Evolutionary conservation across 2,797 vertebrate genomes (phyloP).

Genomic region (Halcyon badia): DNA sequence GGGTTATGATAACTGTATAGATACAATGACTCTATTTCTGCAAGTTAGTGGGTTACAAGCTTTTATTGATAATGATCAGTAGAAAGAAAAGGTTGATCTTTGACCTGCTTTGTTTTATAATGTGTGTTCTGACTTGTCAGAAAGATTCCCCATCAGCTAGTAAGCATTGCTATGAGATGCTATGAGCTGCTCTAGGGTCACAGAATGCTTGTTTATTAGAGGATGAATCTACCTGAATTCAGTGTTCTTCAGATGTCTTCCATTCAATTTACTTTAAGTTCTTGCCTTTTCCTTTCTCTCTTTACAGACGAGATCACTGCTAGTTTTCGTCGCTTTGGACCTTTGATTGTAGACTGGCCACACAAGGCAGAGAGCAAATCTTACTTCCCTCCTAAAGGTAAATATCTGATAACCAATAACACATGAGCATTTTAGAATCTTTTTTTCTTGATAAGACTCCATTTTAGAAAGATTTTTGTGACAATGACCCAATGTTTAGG

Average conservation of each 20-base stretch:
- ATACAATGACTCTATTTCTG: slow-evolving; percentile 13
- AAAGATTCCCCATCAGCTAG: background rate
- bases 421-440: background rate
- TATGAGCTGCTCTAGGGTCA: background rate
- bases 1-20: background rate
- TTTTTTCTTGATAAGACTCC: background rate
- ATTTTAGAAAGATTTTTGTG: background rate
- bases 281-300: background rate
- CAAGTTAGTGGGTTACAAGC: background rate
- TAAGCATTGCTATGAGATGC: background rate
- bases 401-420: background rate
- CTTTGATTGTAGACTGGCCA: slow-evolving; percentile 99
- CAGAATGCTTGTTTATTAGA: background rate
- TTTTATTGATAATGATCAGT: background rate
- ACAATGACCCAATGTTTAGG: background rate
- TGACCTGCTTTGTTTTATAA: background rate
- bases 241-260: background rate
- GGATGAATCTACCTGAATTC: background rate
- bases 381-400: slow-evolving; percentile 99
- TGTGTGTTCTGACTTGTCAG: background rate
- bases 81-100: background rate
- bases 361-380: slow-evolving; percentile 99
- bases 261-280: background rate
- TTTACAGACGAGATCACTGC: slow-evolving; percentile 96
- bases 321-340: slow-evolving; percentile 98